A percentile compares a stretch with the other conserved stretches of the same genome.
phyloP scores from a whole-genome alignment of 2,888 invertebrate genomes.

The Theretra japonica region DNA sequence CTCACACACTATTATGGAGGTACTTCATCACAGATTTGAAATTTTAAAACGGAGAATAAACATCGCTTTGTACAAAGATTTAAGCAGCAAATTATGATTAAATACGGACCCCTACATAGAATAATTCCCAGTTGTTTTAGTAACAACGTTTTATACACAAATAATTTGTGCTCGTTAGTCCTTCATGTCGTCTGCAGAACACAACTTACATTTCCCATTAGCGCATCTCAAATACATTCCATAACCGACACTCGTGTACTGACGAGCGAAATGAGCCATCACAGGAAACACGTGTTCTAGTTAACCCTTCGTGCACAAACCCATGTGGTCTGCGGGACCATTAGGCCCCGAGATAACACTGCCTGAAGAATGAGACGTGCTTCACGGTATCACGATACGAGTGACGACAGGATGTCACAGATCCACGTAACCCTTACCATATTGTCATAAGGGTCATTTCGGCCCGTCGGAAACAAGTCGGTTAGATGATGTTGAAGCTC shows the following conservation, averaged over 20 bases:
- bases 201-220: background rate
- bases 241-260: slow-evolving; percentile 11
- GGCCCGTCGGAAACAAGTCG: slow-evolving; percentile 35
- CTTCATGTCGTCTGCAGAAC: background rate
- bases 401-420: slow-evolving; percentile 64
- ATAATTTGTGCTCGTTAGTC: slow-evolving; percentile 1
- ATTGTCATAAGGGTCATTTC: slow-evolving; percentile 46
- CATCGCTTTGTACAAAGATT: too few relatives aligned
- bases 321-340: slow-evolving; percentile 72
- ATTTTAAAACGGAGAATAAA: too few relatives aligned
- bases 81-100: too few relatives aligned
- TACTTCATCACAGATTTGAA: too few relatives aligned
- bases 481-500: slow-evolving; percentile 52
- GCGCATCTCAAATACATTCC: background rate
- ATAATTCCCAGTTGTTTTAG: too few relatives aligned
- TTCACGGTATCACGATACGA: slow-evolving; percentile 75
- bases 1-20: too few relatives aligned
- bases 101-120: too few relatives aligned
- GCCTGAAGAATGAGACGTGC: slow-evolving; percentile 73
- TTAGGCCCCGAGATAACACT: slow-evolving; percentile 72
- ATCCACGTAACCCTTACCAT: slow-evolving; percentile 40
- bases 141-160: background rate
- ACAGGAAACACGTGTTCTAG: slow-evolving; percentile 42
- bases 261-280: slow-evolving; percentile 39
- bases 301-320: slow-evolving; percentile 63